Base-by-base conservation (phyloP, 1,140 invertebrate species). In the Vollenhovia emeryi region DNA sequence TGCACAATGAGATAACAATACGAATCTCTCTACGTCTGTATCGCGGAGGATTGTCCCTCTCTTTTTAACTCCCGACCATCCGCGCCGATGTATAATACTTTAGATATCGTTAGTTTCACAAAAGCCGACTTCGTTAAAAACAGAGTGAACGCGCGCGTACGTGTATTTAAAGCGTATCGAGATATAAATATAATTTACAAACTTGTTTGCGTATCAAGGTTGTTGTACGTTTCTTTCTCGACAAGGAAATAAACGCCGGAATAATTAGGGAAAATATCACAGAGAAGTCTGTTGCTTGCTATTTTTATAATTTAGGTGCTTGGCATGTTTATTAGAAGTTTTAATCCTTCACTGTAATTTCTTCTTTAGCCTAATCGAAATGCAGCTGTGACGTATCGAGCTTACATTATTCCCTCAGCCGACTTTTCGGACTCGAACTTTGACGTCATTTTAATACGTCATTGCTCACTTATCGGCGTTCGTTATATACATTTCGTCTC, bases 1-100 rank as follows among this genome's bases (percentile, higher is more conserved):
- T 82, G 78, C 78, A 73, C 36, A 71, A 73, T 59, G 78, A 82
- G 66, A 73, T 82, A 82, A 55, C 69, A 82, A 71, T 71, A 59
- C 66, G 45, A 66, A 78, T 52, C 45, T 52, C 45, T 52, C 45
- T 69, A 40, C 18, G 21, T 57, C 36, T 73, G 45, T 59, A 60
- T 82, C 36, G 9, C 8, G 11, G 18, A 11, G 18, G n/a, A 45
- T 57, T 6, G 18, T 55, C 8, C 15, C 7, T 57, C 50, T 75
- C 36, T 73, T n/a, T 74, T 27, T 15, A 13, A n/a, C 4, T 55
- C 9, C 11, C 9, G 55, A 40, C 21, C 24, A 73, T 55, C 36
- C n/a, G 24, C 36, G 15, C 5, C 30, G 40, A 27, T 79, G 24
- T 60, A n/a, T n/a, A n/a, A n/a, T n/a, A 11, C 36, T 36, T 60